Evolutionary conservation across 2,888 invertebrate species (phyloP), one percentile per base, ranked within the genome.

Genomic region (Scaptomyza cyrtandrae): DNA sequence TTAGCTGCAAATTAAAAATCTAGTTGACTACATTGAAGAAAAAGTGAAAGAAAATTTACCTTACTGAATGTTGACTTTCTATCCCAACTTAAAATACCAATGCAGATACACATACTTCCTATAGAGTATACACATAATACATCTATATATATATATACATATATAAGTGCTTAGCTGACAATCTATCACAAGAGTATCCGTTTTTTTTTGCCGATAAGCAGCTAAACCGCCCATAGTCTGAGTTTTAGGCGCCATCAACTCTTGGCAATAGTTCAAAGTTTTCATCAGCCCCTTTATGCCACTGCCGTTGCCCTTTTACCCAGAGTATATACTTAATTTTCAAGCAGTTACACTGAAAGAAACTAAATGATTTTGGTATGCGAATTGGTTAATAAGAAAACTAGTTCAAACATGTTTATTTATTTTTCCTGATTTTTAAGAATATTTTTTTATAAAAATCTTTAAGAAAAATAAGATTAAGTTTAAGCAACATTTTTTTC

Each of bases 181-280:
- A 73, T 75, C 79, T 64, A 73, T 74, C 67, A 66, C 60, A 60
- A 75, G 64, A 56, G 41, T 60, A 69, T 85, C 75, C 70, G n/a
- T 31, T 9, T 59, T 14, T 19, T 37, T 58, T 68, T 48, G 37
- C 67, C 79, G 67, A 71, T 77, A 75, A 68, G 78, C 58, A 66
- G 65, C 61, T 55, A 52, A 57, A 14, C 14, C 33, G 27, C 11
- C 54, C 64, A 41, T 61, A 69, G 67, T 71, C 80, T 67, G 41
- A 61, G 7, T 57, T 78, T 67, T 63, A 69, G 86, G 82, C 79
- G 88, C 75, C 82, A 85, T 44, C 64, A 46, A 68, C 71, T 75
- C 71, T 82, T 88, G 86, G 84, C 86, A 87, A 74, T 53, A 71
- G 82, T 85, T 89, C 89, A 89, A 87, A 85, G 79, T 81, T 88